phyloP scores from a whole-genome alignment of 2,888 invertebrate genomes.

The Iselma pallidipennis region DNA sequence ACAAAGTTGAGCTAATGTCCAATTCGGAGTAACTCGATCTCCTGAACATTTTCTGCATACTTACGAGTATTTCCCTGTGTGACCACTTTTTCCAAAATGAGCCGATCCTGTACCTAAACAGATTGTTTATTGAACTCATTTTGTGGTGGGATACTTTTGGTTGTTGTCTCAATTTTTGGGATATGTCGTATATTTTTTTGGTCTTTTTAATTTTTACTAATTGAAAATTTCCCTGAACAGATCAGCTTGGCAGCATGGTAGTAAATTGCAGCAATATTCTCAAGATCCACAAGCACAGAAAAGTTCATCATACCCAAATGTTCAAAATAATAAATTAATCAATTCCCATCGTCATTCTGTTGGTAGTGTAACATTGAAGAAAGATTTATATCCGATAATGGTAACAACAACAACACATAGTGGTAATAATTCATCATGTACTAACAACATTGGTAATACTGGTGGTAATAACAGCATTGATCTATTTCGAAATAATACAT shows the following conservation, averaged over 20 bases:
- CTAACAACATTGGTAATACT: neutral
- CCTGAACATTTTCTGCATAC: too few relatives aligned
- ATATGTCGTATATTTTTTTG: too few relatives aligned
- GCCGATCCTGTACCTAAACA: too few relatives aligned
- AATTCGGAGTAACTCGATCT: too few relatives aligned
- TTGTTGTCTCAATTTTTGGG: neutral
- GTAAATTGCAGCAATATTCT: slow-evolving; percentile 7
- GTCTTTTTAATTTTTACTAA: slow-evolving; percentile 1
- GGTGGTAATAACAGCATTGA: slow-evolving; percentile 15
- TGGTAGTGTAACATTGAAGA: slow-evolving; percentile 51
- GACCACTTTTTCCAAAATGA: too few relatives aligned
- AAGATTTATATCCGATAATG: slow-evolving; percentile 24
- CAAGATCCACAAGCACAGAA: slow-evolving; percentile 37
- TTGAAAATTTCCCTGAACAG: slow-evolving; percentile 2
- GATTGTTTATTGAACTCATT: too few relatives aligned
- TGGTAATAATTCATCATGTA: neutral
- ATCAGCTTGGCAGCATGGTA: slow-evolving; percentile 21
- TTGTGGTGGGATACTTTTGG: too few relatives aligned
- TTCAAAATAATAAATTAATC: slow-evolving; percentile 64
- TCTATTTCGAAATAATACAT: slow-evolving; percentile 15
- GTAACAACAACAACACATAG: neutral
- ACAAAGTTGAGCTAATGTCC: too few relatives aligned
- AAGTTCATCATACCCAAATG: slow-evolving; percentile 61
- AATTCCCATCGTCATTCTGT: slow-evolving; percentile 56
- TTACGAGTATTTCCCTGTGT: too few relatives aligned